These are phyloP conservation scores for Charina bottae DNA, from an alignment of 2,113 vertebrate genomes.

Conservation along the genomic window DNA sequence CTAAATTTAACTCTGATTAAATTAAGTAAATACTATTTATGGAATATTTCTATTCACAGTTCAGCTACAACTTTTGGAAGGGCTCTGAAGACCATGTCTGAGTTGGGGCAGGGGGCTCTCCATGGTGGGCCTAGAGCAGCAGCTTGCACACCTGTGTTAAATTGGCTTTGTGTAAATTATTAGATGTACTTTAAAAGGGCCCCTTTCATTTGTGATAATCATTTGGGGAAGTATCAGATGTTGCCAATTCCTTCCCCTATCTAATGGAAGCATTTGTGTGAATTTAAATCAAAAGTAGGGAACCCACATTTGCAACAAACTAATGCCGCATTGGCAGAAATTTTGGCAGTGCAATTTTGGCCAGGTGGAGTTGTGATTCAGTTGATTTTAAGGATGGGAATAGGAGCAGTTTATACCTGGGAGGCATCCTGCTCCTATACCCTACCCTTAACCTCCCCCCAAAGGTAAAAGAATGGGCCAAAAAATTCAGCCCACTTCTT, in stretches of 20 bases:
- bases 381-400: not conserved
- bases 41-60: not conserved
- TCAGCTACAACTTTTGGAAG: not conserved
- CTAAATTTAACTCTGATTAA: not conserved
- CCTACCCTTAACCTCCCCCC: not conserved
- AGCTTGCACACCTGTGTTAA: not conserved
- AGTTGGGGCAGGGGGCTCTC: not conserved
- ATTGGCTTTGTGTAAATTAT: not conserved
- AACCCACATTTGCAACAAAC: not conserved
- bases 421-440: not conserved
- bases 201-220: not conserved
- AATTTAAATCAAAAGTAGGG: not conserved
- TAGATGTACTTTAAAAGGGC: not conserved
- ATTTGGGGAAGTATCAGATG: not conserved
- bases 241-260: not conserved
- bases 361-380: not conserved
- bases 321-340: not conserved
- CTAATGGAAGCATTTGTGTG: not conserved
- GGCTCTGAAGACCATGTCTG: not conserved
- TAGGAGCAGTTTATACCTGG: not conserved
- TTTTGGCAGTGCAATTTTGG: not conserved
- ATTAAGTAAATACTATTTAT: not conserved
- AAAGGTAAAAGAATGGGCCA: not conserved
- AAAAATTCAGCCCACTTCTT: not conserved
- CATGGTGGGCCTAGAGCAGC: not conserved